Conservation (phyloP, 1,140 invertebrate species). For the Acyrthosiphon pisum region DNA sequence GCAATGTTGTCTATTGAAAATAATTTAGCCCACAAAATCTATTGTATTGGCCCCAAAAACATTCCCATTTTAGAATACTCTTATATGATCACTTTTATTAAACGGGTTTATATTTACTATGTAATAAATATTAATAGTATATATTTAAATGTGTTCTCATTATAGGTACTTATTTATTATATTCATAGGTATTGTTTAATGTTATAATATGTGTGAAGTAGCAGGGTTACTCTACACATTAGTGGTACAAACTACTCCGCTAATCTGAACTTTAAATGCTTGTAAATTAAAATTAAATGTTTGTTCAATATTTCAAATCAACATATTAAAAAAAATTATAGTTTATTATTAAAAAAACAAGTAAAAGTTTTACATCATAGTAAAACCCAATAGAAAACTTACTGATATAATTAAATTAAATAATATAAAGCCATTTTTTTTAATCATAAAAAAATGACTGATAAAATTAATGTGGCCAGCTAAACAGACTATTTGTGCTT, state of each 20-base stretch:
- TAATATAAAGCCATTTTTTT: not conserved
- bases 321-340: too few relatives aligned
- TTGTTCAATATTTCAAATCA: not conserved
- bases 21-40: not conserved
- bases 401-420: too few relatives aligned
- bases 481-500: not conserved
- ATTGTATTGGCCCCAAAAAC: not conserved
- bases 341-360: not conserved
- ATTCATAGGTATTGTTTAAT: not conserved
- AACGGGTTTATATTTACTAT: not conserved
- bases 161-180: not conserved
- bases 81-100: not conserved
- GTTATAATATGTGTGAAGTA: not conserved
- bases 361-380: not conserved
- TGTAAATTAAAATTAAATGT: slow-evolving; percentile 1
- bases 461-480: not conserved
- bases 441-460: not conserved
- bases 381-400: not conserved
- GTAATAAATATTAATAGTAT: not conserved
- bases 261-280: not conserved
- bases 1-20: not conserved
- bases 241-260: not conserved
- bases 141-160: not conserved
- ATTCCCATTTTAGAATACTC: not conserved
- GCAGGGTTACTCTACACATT: not conserved